Conservation (phyloP, 1,140 invertebrate genomes). For the Hycleus phaleratus region DNA sequence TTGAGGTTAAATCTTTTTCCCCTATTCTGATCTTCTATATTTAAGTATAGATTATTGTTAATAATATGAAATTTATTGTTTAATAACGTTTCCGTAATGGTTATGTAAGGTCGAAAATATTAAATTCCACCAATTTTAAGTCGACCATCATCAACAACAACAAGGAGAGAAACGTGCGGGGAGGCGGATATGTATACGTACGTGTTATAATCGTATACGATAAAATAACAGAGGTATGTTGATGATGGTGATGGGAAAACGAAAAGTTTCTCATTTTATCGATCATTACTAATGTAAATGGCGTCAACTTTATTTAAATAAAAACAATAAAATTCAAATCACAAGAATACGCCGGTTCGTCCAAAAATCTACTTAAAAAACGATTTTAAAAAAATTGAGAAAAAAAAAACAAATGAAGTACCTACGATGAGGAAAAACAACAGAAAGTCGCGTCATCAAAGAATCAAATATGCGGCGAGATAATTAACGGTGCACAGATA, state of each 20-base stretch:
- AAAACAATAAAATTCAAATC: not conserved
- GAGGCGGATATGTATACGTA: not conserved
- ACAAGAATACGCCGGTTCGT: no score
- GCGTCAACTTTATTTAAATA: not conserved
- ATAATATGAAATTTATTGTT: not conserved
- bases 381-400: no score
- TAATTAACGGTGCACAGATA: not conserved
- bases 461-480: not conserved
- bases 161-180: no score
- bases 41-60: not conserved
- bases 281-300: constrained; percentile 7
- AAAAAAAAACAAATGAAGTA: no score
- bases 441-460: not conserved
- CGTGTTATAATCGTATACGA: not conserved
- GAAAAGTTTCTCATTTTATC: not conserved
- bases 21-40: not conserved
- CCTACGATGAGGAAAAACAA: no score
- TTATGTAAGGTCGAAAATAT: no score
- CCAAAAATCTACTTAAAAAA: no score
- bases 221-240: not conserved
- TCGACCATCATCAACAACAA: no score
- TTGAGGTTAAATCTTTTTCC: no score
- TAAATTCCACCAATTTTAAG: no score
- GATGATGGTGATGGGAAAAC: not conserved
- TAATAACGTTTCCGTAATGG: not conserved